Evolutionary conservation across 2,113 vertebrate genomes (phyloP).

Genomic region (Clarias magur): DNA sequence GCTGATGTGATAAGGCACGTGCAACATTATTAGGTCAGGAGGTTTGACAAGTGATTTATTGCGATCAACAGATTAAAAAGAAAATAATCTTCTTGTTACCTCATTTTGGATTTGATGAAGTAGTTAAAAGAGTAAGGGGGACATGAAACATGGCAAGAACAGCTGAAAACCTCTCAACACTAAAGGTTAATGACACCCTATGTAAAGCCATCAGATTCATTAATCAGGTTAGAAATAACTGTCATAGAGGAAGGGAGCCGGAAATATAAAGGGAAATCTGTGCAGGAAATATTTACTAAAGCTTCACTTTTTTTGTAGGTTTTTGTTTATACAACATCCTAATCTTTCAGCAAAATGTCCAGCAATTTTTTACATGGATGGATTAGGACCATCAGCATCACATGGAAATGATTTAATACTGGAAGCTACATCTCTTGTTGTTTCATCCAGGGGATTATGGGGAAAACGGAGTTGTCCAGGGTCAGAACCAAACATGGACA

Average conservation of each 20-base stretch:
- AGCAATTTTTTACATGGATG: conserved; percentile 15
- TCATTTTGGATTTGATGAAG: neutral
- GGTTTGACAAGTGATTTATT: neutral
- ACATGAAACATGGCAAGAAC: neutral
- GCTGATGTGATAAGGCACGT: neutral
- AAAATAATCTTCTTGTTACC: neutral
- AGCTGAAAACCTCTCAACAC: neutral
- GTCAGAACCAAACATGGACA: neutral
- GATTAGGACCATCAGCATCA: conserved; percentile 39
- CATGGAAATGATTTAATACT: conserved; percentile 38
- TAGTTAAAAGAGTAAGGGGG: neutral
- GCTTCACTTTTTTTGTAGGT: neutral
- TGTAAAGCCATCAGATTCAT: neutral
- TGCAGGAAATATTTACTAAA: neutral
- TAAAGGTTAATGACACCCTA: conserved; percentile 11
- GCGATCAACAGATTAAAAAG: neutral
- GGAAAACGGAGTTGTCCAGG: neutral
- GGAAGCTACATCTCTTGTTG: neutral
- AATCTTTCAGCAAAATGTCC: conserved; percentile 30
- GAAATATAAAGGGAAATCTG: neutral
- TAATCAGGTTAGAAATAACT: conserved; percentile 5
- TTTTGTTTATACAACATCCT: conserved; percentile 44
- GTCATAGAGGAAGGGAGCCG: neutral
- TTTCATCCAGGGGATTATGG: neutral
- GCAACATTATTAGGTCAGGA: conserved; percentile 4